phyloP scores from a whole-genome alignment of 2,113 vertebrate species.

The Gopherus evgoodei region DNA sequence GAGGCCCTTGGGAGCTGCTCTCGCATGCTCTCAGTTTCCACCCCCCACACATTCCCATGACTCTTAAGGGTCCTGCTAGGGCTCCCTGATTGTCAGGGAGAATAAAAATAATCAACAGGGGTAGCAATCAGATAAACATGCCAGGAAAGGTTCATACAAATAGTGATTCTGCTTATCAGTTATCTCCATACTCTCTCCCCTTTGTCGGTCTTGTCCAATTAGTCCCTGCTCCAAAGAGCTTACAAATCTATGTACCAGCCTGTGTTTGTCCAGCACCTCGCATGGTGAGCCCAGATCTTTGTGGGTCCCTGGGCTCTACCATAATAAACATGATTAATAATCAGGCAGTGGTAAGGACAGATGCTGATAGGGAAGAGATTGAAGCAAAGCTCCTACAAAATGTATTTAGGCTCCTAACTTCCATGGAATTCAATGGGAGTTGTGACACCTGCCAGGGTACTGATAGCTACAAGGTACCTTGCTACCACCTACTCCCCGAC shows the following conservation, averaged over 20 bases:
- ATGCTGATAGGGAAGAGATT: constrained; percentile 20
- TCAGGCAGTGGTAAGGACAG: constrained; percentile 68
- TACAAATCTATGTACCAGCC: too few species aligned
- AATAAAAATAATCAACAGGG: neutral
- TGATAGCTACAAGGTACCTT: too few species aligned
- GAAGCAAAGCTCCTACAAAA: neutral
- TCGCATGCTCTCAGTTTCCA: neutral
- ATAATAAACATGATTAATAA: constrained; percentile 53
- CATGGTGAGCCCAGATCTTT: neutral
- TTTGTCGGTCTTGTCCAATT: neutral
- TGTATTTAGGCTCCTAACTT: neutral
- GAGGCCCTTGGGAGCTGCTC: neutral
- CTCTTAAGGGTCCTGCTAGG: too few species aligned
- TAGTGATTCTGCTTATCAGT: neutral
- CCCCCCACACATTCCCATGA: neutral
- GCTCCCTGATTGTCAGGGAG: too few species aligned
- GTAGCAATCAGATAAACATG: neutral
- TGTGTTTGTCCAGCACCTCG: too few species aligned
- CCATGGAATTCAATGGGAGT: too few species aligned
- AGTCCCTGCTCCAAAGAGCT: too few species aligned
- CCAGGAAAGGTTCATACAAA: neutral
- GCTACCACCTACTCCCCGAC: too few species aligned
- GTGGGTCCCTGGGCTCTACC: neutral
- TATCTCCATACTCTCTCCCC: too few species aligned
- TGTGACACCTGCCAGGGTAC: too few species aligned